Evolutionary conservation across 2,888 invertebrate genomes (phyloP), one percentile per base, ranked within the genome.

Genomic region (Hirtodrosophila alboralis): DNA sequence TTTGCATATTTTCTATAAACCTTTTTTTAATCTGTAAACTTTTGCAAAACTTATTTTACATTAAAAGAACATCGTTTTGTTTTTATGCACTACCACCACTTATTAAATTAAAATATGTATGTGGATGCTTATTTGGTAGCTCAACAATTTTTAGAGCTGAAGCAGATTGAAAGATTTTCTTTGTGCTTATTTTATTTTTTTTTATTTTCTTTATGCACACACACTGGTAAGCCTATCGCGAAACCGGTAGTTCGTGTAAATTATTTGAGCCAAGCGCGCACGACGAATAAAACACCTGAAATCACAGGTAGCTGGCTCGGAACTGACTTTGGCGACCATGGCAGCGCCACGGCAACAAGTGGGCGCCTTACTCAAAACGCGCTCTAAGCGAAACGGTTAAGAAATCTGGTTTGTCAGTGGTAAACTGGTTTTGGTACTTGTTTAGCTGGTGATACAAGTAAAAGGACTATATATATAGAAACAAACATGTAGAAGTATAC

Each of bases 291-390:
- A 61, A 75, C 74, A 76, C 66, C 75, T 73, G 65, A 75, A 75
- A 69, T 79, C 86, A 68, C 72, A 61, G 73, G 68, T 63, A 72
- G 75, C 65, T 80, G 80, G 84, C 73, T 80, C 75, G 58, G 72
- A 78, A 87, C 88, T 86, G 74, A 84, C 64, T 59, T 57, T 65
- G 59, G 54, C 68, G 77, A 69, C 54, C 70, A 54, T 70, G 70
- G 70, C 65, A 78, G 70, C 68, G 71, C 21, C 62, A 59, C 58
- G 71, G 70, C 74, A 78, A 81, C 81, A 81, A 81, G 81, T 81
- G 81, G 81, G 79, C 81, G 81, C 81, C 64, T 36, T 41, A 34
- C 38, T 54, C 37, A 47, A 43, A 57, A 31, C 47, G 57, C 40
- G 56, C 49, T 61, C 49, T 33, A 61, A 40, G 40, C 63, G 68